Conservation (phyloP, 2,888 invertebrate species). For the Chrysolina americana region DNA sequence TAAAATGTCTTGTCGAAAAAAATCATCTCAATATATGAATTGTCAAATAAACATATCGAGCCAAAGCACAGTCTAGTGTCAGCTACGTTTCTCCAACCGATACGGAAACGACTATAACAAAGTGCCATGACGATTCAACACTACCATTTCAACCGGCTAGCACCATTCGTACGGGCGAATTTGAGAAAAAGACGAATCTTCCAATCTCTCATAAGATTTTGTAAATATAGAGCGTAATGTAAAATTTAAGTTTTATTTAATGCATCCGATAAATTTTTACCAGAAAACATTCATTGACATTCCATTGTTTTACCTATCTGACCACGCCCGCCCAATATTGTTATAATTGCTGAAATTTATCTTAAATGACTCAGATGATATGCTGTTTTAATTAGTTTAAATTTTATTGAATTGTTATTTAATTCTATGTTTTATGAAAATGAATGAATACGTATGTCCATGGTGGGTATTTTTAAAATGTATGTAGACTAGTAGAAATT, state of each 20-base stretch:
- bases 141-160: constrained; percentile 41
- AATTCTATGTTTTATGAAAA: constrained; percentile 61
- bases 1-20: no score
- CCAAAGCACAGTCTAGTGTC: neutral
- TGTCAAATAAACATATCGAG: neutral
- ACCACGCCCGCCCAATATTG: constrained; percentile 58
- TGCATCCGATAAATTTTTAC: neutral
- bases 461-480: constrained; percentile 40
- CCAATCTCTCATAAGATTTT: constrained; percentile 58
- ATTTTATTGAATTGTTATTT: constrained; percentile 65
- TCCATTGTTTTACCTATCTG: constrained; percentile 41
- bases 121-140: constrained; percentile 52
- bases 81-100: neutral
- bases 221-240: constrained; percentile 64
- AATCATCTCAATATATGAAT: no score
- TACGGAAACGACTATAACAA: constrained; percentile 35
- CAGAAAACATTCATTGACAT: constrained; percentile 38
- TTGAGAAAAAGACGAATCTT: constrained; percentile 49
- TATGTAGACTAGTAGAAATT: constrained; percentile 29
- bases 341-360: constrained; percentile 46
- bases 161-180: constrained; percentile 42
- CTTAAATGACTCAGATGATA: constrained; percentile 51
- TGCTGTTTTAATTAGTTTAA: constrained; percentile 59
- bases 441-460: constrained; percentile 42
- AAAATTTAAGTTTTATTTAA: constrained; percentile 42